A percentile compares a stretch with the other conserved stretches of the same genome.
These are phyloP conservation scores for Lepidurus arcticus DNA, from an alignment of 1,140 invertebrate genomes.

Conservation along the genomic window DNA sequence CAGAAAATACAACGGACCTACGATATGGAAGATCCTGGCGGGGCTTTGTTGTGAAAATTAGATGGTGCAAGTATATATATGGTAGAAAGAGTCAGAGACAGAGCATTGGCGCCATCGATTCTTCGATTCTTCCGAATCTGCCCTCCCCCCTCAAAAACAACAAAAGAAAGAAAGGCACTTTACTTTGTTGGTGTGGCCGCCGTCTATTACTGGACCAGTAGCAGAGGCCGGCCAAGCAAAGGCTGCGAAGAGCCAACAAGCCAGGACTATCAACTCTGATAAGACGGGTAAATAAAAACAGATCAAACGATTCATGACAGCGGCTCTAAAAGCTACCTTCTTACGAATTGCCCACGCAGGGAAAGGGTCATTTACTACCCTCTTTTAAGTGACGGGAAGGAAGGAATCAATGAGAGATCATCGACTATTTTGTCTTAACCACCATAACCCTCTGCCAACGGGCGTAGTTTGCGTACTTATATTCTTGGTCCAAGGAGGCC, in stretches of 20 bases:
- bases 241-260: slow-evolving; percentile 2
- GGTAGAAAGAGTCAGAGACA: background rate
- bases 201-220: background rate
- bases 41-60: slow-evolving; percentile 8
- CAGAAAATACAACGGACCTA: slow-evolving; percentile 8
- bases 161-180: background rate
- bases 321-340: background rate
- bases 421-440: background rate
- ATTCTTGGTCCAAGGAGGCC: too few species aligned
- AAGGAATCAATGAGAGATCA: background rate
- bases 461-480: background rate
- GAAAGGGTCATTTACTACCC: background rate
- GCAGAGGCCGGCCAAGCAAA: background rate
- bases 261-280: slow-evolving; percentile 14
- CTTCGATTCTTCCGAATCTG: background rate
- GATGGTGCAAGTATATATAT: background rate
- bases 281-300: slow-evolving; percentile 1
- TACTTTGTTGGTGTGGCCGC: background rate
- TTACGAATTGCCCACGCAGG: background rate
- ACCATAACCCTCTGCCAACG: background rate
- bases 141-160: background rate
- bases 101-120: slow-evolving; percentile 7
- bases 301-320: slow-evolving; percentile 17
- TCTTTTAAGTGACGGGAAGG: background rate
- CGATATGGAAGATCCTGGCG: background rate